Conservation (phyloP, 2,888 invertebrate species). For the Drosophila mimica region DNA sequence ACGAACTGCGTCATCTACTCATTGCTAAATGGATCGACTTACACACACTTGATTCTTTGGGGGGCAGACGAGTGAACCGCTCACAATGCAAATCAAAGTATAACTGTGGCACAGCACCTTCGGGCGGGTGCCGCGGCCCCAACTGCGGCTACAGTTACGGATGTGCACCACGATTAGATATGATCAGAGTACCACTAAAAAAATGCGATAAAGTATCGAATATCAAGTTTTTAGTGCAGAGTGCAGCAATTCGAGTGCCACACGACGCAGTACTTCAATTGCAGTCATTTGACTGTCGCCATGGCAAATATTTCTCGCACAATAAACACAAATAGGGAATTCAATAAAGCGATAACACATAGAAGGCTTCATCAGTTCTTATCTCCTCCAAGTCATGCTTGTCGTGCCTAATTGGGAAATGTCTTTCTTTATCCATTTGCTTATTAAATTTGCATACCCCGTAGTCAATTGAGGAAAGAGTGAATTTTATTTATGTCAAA, state of each 20-base stretch:
- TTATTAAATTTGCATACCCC: slow-evolving; percentile 13
- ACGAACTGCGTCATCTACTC: background rate
- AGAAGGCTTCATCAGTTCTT: slow-evolving; percentile 14
- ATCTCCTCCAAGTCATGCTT: slow-evolving; percentile 7
- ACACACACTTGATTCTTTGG: slow-evolving; percentile 40
- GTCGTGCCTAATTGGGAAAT: slow-evolving; percentile 12
- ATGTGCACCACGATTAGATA: slow-evolving; percentile 17
- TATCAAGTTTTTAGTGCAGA: slow-evolving; percentile 6
- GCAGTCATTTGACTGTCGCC: slow-evolving; percentile 19
- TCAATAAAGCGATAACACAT: slow-evolving; percentile 7
- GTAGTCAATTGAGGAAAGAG: background rate
- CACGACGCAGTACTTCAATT: slow-evolving; percentile 29
- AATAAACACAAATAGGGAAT: slow-evolving; percentile 1
- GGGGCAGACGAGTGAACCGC: slow-evolving; percentile 25
- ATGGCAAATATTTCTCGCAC: background rate
- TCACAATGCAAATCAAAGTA: slow-evolving; percentile 54
- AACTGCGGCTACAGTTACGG: slow-evolving; percentile 13
- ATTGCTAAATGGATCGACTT: slow-evolving; percentile 43
- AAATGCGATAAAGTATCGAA: slow-evolving; percentile 16
- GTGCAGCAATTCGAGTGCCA: slow-evolving; percentile 12
- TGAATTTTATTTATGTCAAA: background rate
- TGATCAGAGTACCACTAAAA: slow-evolving; percentile 12
- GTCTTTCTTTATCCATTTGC: slow-evolving; percentile 10
- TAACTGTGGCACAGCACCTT: slow-evolving; percentile 51
- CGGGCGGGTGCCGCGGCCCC: slow-evolving; percentile 9